Conservation (phyloP, 2,113 vertebrate genomes). For the Rhabdornis inornatus region DNA sequence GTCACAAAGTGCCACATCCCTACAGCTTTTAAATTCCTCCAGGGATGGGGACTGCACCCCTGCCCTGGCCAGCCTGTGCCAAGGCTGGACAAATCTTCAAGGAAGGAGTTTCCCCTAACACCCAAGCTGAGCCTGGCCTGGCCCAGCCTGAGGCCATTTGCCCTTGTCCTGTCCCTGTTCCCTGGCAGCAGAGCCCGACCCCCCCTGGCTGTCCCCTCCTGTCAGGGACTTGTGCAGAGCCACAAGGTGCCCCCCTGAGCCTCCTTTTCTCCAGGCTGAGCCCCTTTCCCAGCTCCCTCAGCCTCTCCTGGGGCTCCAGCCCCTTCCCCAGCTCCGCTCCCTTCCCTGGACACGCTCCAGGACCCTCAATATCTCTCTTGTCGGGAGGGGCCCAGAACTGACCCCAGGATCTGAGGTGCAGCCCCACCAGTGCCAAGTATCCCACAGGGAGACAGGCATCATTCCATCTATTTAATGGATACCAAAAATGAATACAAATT, state of each 20-base stretch:
- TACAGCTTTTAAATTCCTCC: background rate
- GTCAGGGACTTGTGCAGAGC: background rate
- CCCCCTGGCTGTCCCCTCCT: background rate
- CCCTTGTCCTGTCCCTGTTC: background rate
- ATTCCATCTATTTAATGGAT: background rate
- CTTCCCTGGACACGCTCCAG: rapidly evolving
- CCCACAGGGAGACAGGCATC: background rate
- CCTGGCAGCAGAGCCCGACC: background rate
- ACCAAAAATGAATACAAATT: background rate
- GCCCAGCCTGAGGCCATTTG: background rate
- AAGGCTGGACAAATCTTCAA: background rate
- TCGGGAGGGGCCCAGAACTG: background rate
- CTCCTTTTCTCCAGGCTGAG: background rate
- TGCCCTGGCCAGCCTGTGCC: background rate
- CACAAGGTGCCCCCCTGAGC: background rate
- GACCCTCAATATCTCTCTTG: rapidly evolving
- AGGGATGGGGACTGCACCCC: background rate
- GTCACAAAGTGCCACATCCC: background rate
- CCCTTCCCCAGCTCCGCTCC: background rate
- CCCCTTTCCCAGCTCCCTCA: background rate
- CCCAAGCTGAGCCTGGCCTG: background rate
- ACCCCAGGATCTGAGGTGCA: background rate
- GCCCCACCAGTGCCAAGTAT: background rate
- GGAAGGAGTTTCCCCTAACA: background rate
- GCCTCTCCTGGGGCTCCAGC: background rate